These are phyloP conservation scores for Dolichomitus sp. DNA, from an alignment of 2,888 invertebrate genomes.

Conservation along the genomic window DNA sequence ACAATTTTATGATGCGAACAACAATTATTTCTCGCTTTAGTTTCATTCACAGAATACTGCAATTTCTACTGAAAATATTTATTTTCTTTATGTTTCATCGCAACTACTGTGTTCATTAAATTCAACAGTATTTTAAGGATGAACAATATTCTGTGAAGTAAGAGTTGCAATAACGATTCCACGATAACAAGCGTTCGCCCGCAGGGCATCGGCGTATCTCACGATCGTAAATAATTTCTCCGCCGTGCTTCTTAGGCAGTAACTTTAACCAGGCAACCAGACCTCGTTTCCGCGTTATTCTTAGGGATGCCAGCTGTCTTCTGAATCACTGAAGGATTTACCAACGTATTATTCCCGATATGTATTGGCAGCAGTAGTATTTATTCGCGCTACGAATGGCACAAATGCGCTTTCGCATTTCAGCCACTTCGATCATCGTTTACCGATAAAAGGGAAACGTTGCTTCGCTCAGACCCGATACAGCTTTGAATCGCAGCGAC, in stretches of 20 bases:
- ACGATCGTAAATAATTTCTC: conserved; percentile 42
- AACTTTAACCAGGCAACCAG: conserved; percentile 4
- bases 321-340: conserved; percentile 1
- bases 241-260: neutral
- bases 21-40: conserved; percentile 7
- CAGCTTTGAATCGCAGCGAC: conserved; percentile 10
- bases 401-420: conserved; percentile 22
- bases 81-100: neutral
- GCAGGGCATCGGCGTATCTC: conserved; percentile 15
- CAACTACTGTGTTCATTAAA: conserved; percentile 28
- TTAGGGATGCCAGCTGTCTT: neutral
- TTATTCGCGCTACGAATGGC: conserved; percentile 29
- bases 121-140: neutral
- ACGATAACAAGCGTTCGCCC: conserved; percentile 41
- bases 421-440: conserved; percentile 52
- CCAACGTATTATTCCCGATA: conserved; percentile 19
- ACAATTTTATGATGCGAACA: neutral
- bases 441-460: conserved; percentile 53
- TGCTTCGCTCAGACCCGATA: conserved; percentile 20
- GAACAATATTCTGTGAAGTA: conserved; percentile 23
- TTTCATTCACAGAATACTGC: neutral
- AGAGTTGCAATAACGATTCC: conserved; percentile 24
- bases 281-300: conserved; percentile 42
- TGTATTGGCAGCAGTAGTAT: neutral
- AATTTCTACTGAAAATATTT: neutral